These are phyloP conservation scores for Pygocentrus nattereri DNA, from an alignment of 2,797 vertebrate genomes.

Conservation along the genomic window DNA sequence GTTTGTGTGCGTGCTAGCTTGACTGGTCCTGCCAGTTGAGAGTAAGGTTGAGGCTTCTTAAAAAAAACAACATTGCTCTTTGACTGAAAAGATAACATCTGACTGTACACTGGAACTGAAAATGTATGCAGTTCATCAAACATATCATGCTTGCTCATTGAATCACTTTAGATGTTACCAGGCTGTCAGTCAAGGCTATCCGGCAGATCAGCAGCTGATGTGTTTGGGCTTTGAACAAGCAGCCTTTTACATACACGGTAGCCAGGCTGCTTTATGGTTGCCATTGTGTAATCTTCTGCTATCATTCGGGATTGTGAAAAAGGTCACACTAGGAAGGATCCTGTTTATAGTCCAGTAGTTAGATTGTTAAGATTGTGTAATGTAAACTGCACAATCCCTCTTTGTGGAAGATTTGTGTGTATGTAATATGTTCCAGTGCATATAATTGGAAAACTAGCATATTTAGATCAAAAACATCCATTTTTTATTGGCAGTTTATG, in stretches of 20 bases:
- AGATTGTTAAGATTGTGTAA: slow-evolving; percentile 29
- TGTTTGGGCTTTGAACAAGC: slow-evolving; percentile 13
- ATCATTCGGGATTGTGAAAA: slow-evolving; percentile 30
- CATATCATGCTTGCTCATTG: slow-evolving; percentile 23
- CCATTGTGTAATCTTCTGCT: slow-evolving; percentile 35
- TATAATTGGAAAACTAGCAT: neutral
- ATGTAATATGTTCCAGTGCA: neutral
- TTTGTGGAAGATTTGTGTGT: neutral
- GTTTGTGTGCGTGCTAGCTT: no score
- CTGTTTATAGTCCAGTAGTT: slow-evolving; percentile 35
- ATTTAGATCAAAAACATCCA: neutral
- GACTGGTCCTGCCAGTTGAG: neutral
- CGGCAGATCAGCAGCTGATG: slow-evolving; percentile 9
- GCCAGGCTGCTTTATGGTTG: slow-evolving; percentile 15
- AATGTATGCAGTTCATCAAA: slow-evolving; percentile 9
- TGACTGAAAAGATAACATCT: no score
- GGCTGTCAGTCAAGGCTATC: slow-evolving; percentile 14
- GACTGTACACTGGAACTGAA: slow-evolving; percentile 1
- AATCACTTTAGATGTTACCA: slow-evolving; percentile 9
- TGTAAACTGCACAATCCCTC: slow-evolving; percentile 7
- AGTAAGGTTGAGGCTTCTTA: neutral
- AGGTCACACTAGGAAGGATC: slow-evolving; percentile 8
- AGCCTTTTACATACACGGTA: slow-evolving; percentile 36
- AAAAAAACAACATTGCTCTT: no score
- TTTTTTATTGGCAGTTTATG: no score